Evolutionary conservation across 2,113 vertebrate genomes (phyloP).

Genomic region (Toxotes chatareus): DNA sequence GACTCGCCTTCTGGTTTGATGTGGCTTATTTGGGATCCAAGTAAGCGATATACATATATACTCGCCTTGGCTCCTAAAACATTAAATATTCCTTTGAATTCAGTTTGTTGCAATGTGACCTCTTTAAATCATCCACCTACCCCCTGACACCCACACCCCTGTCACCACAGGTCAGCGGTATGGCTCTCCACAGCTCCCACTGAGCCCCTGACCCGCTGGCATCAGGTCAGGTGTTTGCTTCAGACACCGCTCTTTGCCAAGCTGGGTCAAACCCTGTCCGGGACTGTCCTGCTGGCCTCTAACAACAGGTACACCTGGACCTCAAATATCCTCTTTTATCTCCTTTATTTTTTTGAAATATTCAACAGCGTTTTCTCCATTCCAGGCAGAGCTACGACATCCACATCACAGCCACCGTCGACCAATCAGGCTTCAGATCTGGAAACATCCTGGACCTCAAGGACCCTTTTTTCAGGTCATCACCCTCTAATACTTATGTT

Average conservation of each 20-base stretch:
- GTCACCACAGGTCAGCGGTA: constrained; percentile 78
- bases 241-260: constrained; percentile 87
- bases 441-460: constrained; percentile 87
- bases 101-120: accelerated
- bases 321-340: too few relatives aligned
- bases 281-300: constrained; percentile 81
- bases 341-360: too few relatives aligned
- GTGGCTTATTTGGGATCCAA: constrained; percentile 87
- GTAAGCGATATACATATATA: constrained; percentile 59
- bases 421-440: constrained; percentile 88
- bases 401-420: constrained; percentile 84
- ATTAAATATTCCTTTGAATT: not conserved
- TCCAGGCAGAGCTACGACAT: constrained; percentile 88
- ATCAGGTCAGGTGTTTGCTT: constrained; percentile 86
- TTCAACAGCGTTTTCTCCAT: not conserved
- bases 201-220: constrained; percentile 88
- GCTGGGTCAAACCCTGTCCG: constrained; percentile 86
- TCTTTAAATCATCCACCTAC: not conserved
- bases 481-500: not conserved
- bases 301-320: constrained; percentile 78
- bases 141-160: not conserved
- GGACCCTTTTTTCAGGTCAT: constrained; percentile 85
- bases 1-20: constrained; percentile 89
- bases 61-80: too few relatives aligned
- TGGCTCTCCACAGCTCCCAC: constrained; percentile 88